Evolutionary conservation across 2,113 vertebrate species (phyloP).

Genomic region (Oncorhynchus masou): DNA sequence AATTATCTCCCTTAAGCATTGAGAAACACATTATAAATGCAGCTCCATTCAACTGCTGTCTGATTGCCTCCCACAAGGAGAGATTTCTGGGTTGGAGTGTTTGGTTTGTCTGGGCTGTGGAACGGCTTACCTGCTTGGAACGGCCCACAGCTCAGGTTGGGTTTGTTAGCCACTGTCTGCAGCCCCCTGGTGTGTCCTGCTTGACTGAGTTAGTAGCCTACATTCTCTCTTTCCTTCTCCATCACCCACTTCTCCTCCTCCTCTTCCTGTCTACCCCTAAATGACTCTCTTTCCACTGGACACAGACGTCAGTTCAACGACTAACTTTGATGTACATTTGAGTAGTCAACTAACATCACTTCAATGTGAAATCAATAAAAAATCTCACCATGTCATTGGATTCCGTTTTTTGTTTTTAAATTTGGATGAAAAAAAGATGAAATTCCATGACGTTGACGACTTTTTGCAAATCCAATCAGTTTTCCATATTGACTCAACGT

Average conservation of each 20-base stretch:
- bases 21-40: constrained; percentile 52
- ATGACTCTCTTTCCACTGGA: too few species aligned
- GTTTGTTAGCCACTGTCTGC: constrained; percentile 50
- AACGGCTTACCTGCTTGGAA: constrained; percentile 43
- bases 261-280: not conserved
- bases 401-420: too few species aligned
- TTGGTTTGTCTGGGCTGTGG: not conserved
- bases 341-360: too few species aligned
- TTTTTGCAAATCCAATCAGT: too few species aligned
- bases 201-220: constrained; percentile 40
- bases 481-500: too few species aligned
- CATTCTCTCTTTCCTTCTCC: constrained; percentile 12
- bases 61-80: constrained; percentile 52
- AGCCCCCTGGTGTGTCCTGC: constrained; percentile 33
- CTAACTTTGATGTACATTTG: too few species aligned
- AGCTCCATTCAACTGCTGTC: constrained; percentile 46
- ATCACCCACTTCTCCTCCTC: not conserved
- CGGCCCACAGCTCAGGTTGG: constrained; percentile 36
- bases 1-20: constrained; percentile 51
- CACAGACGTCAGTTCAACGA: too few species aligned
- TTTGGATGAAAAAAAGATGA: too few species aligned
- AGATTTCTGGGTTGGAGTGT: constrained; percentile 2
- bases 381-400: too few species aligned
- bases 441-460: too few species aligned
- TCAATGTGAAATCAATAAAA: too few species aligned